These are phyloP conservation scores for Psammodynastes pulverulentus DNA, from an alignment of 2,113 vertebrate genomes.

Conservation along the genomic window DNA sequence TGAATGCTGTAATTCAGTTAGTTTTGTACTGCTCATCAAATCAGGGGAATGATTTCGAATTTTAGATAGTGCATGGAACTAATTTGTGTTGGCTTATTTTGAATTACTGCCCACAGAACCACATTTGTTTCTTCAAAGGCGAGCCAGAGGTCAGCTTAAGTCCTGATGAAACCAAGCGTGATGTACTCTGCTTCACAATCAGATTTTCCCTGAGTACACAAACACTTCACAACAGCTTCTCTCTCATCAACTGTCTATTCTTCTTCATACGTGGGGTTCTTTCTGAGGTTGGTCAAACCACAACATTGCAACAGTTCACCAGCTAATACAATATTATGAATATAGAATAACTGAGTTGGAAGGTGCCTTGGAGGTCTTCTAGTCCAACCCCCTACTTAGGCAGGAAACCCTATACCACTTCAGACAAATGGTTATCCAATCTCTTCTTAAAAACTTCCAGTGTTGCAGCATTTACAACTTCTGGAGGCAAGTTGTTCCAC, in stretches of 20 bases:
- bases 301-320: background rate
- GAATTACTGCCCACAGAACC: conserved; percentile 28
- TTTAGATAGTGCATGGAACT: conserved; percentile 36
- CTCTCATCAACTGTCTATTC: background rate
- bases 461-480: too few relatives aligned
- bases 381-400: too few relatives aligned
- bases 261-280: background rate
- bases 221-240: background rate
- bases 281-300: background rate
- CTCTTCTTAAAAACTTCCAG: too few relatives aligned
- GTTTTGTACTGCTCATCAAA: conserved; percentile 24
- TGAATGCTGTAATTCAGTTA: conserved; percentile 32
- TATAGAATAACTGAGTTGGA: too few relatives aligned
- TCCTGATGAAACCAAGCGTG: conserved; percentile 9
- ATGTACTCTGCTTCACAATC: conserved; percentile 11
- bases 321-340: background rate
- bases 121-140: conserved; percentile 13
- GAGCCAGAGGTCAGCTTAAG: conserved; percentile 6
- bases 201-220: background rate
- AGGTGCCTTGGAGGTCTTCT: too few relatives aligned
- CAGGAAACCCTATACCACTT: too few relatives aligned
- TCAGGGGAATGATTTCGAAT: conserved; percentile 25
- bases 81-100: conserved; percentile 16
- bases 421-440: too few relatives aligned
- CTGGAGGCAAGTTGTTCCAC: too few relatives aligned